A percentile compares a stretch with the other conserved stretches of the same genome.
Conservation (phyloP, 2,888 invertebrate genomes). For the Mesoligia furuncula region DNA sequence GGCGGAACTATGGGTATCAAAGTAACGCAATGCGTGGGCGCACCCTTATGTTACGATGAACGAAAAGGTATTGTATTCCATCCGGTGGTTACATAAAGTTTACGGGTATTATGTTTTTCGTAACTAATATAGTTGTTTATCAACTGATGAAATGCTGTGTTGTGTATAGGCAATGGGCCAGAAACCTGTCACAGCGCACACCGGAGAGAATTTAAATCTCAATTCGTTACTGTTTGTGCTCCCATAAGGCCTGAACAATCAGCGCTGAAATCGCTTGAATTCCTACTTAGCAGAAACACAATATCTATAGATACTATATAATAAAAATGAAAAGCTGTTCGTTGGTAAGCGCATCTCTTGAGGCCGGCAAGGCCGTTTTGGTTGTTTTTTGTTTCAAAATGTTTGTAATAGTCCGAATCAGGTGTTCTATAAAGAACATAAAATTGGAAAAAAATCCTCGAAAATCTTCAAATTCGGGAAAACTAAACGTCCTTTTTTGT, state of each 20-base stretch:
- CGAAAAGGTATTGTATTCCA: conserved; percentile 79
- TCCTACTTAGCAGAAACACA: not conserved
- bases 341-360: not conserved
- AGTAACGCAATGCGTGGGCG: conserved; percentile 85
- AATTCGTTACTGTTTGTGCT: conserved; percentile 30
- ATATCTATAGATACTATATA: not conserved
- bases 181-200: conserved; percentile 54
- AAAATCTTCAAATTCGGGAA: not conserved
- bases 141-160: conserved; percentile 57
- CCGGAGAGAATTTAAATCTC: conserved; percentile 51
- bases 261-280: conserved; percentile 9
- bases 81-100: conserved; percentile 73
- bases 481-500: not conserved
- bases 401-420: not conserved
- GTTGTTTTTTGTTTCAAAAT: not conserved
- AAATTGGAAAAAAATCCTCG: not conserved
- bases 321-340: not conserved
- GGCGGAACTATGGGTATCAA: conserved; percentile 87
- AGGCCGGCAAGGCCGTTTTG: not conserved
- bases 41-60: conserved; percentile 79
- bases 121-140: conserved; percentile 66
- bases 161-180: conserved; percentile 56
- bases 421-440: not conserved
- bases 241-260: not conserved
- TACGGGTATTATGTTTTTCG: conserved; percentile 65